These are phyloP conservation scores for Escarpia spicata DNA, from an alignment of 2,888 invertebrate species.

Conservation along the genomic window DNA sequence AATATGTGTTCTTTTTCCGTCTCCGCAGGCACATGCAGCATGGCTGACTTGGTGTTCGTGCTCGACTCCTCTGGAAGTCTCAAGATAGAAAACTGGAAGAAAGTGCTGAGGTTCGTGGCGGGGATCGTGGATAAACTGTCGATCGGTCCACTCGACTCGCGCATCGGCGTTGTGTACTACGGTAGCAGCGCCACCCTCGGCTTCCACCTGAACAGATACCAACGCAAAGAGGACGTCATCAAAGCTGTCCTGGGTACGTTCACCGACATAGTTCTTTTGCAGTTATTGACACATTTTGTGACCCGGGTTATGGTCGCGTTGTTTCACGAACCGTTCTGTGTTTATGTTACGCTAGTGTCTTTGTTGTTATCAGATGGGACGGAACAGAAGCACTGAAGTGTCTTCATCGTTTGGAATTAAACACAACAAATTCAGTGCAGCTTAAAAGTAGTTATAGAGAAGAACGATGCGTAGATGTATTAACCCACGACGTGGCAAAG, in stretches of 20 bases:
- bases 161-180: conserved; percentile 55
- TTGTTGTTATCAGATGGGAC: too few species aligned
- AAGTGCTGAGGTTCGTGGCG: neutral
- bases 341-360: neutral
- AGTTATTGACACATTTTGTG: neutral
- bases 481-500: too few species aligned
- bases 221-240: conserved; percentile 34
- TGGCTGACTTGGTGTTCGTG: conserved; percentile 36
- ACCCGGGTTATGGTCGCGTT: neutral
- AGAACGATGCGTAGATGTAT: too few species aligned
- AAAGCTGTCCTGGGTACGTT: conserved; percentile 25
- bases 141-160: conserved; percentile 50
- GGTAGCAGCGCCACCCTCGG: conserved; percentile 47
- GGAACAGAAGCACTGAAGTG: too few species aligned
- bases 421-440: too few species aligned
- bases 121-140: conserved; percentile 52
- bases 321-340: neutral
- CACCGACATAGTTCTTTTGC: neutral
- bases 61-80: conserved; percentile 40
- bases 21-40: neutral
- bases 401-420: too few species aligned
- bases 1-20: neutral
- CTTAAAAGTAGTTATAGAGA: too few species aligned
- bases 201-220: conserved; percentile 53
- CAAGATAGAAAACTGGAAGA: neutral